Percentiles rank a stretch among this genome's conserved stretches.
Conservation (phyloP, 2,888 invertebrate genomes). For the Tiphia femorata region DNA sequence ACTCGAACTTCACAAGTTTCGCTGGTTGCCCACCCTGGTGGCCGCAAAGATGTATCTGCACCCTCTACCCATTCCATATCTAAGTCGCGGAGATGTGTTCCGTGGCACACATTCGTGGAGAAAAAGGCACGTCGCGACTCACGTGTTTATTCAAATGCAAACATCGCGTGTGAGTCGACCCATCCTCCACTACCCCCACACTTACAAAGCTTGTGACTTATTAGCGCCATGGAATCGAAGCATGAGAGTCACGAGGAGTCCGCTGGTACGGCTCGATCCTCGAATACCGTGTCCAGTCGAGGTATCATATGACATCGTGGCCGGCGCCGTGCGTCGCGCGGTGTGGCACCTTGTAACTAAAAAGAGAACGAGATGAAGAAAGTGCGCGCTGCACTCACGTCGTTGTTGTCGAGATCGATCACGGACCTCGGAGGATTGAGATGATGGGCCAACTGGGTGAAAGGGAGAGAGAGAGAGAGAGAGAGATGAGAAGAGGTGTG, state of each 20-base stretch:
- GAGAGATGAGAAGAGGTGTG: too few species aligned
- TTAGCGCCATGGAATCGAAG: conserved; percentile 38
- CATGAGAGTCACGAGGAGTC: conserved; percentile 7
- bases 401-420: not conserved
- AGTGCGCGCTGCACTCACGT: too few species aligned
- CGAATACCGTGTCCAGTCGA: not conserved
- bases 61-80: not conserved
- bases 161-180: conserved; percentile 38
- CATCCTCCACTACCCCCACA: conserved; percentile 25
- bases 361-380: too few species aligned
- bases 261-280: conserved; percentile 6
- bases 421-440: too few species aligned
- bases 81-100: conserved; percentile 52
- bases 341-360: too few species aligned
- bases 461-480: too few species aligned
- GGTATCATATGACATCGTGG: conserved; percentile 1
- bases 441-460: too few species aligned
- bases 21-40: conserved; percentile 52
- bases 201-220: conserved; percentile 46
- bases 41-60: conserved; percentile 34
- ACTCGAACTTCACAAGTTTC: conserved; percentile 54
- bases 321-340: not conserved
- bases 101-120: conserved; percentile 54
- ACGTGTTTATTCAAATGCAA: conserved; percentile 65
- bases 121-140: conserved; percentile 59